Base-by-base conservation (phyloP, 1,140 invertebrate species). In the Battus philenor region DNA sequence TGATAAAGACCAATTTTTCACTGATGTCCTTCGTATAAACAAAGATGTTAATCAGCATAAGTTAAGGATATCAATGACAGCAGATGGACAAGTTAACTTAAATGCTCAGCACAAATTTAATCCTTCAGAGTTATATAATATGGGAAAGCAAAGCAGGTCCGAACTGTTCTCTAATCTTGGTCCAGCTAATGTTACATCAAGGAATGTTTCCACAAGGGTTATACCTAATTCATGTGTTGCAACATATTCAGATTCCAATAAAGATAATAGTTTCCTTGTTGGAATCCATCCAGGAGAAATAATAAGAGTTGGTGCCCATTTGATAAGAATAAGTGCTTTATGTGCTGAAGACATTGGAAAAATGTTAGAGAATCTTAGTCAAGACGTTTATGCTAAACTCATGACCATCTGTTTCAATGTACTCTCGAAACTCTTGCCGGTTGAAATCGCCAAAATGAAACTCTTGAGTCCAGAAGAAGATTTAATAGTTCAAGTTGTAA, bases 1-100 rank as follows among this genome's bases (percentile, higher is more conserved):
- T 1, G 58, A 86, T 50, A 83, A 83, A 44, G 80, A 86, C 44
- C 76, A 86, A 17, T 86, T 72, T 46, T 86, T 86, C 29, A 67
- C 80, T 0, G 73, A 80, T 27, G 70, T 82, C 0, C 46, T 84
- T 0, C 60, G 54, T 44, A 83, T 86, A 8, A 86, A 86, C 61
- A 84, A 83, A 41, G 82, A 86, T 11, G 15, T 86, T 4, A 86
- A 86, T 43, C 51, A 72, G 17, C 68, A 82, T 29, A 78, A 73
- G 30, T 47, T 84, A 0, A 65, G 80, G 5, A 81, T 84, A 47
- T 84, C 82, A 0, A 80, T 86, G 73, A 78, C 82, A 0, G 27
- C 78, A 1, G 80, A 85, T 9, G 81, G 82, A 0, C 52, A 73
- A 24, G 80, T 87, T 1, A 78, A 86, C 31, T 55, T 87, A 18